These are phyloP conservation scores for Ceraclea dissimilis DNA, from an alignment of 2,888 invertebrate species.

Conservation along the genomic window DNA sequence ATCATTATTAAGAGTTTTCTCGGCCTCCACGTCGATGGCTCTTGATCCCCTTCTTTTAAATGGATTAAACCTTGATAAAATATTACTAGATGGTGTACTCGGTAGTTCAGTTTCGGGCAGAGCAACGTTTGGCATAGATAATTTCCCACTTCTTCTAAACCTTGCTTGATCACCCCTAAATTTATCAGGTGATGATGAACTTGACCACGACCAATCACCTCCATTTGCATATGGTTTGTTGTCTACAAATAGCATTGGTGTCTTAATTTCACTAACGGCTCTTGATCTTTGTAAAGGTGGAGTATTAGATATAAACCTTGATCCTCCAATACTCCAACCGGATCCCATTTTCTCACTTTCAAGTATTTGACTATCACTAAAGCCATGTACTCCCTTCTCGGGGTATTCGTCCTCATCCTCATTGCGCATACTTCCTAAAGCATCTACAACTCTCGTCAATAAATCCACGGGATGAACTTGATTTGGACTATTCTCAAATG, in stretches of 20 bases:
- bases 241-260: conserved; percentile 31
- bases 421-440: conserved; percentile 54
- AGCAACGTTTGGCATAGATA: conserved; percentile 20
- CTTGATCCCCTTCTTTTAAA: conserved; percentile 12
- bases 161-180: conserved; percentile 41
- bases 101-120: neutral
- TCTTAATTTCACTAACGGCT: conserved; percentile 52
- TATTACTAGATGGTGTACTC: conserved; percentile 4
- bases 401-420: conserved; percentile 39
- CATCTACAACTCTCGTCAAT: conserved; percentile 68
- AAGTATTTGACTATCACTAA: conserved; percentile 66
- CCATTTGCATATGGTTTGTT: conserved; percentile 35
- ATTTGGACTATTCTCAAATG: conserved; percentile 59
- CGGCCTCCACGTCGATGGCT: conserved; percentile 3
- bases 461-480: conserved; percentile 70
- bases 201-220: conserved; percentile 62
- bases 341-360: conserved; percentile 53
- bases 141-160: conserved; percentile 14
- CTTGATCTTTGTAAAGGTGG: conserved; percentile 45
- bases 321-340: conserved; percentile 50
- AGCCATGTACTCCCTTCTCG: conserved; percentile 56
- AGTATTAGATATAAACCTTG: conserved; percentile 33
- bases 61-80: conserved; percentile 19
- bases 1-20: conserved; percentile 7
- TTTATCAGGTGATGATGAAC: conserved; percentile 53